Evolutionary conservation across 1,140 invertebrate species (phyloP).

Genomic region (Drosophila mauritiana): DNA sequence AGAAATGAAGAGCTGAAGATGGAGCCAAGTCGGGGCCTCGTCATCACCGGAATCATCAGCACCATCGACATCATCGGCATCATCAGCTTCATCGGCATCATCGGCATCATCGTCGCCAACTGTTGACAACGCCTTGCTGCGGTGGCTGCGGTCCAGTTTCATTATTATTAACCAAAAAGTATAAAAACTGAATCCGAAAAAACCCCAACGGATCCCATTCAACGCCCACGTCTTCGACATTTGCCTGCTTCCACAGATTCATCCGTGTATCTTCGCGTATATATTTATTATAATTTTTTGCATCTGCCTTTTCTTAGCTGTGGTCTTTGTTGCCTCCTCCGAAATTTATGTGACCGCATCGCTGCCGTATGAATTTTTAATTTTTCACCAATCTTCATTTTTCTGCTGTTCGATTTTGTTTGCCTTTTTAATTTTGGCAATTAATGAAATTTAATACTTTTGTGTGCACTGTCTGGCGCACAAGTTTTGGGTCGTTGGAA

Average conservation of each 20-base stretch:
- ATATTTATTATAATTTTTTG: slow-evolving; percentile 53
- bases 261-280: slow-evolving; percentile 30
- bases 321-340: slow-evolving; percentile 27
- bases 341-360: slow-evolving; percentile 79
- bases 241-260: slow-evolving; percentile 49
- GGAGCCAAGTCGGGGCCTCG: slow-evolving; percentile 24
- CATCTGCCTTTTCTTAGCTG: slow-evolving; percentile 18
- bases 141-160: slow-evolving; percentile 73
- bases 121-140: slow-evolving; percentile 68
- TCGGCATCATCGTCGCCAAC: slow-evolving; percentile 46
- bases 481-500: slow-evolving; percentile 5
- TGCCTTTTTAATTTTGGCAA: slow-evolving; percentile 69
- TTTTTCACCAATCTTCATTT: slow-evolving; percentile 52
- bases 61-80: slow-evolving; percentile 1
- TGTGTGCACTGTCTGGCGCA: slow-evolving; percentile 50
- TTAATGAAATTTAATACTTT: slow-evolving; percentile 84
- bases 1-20: slow-evolving; percentile 28
- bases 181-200: slow-evolving; percentile 9
- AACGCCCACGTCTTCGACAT: slow-evolving; percentile 63
- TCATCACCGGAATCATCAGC: slow-evolving; percentile 39
- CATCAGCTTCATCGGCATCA: slow-evolving; percentile 4
- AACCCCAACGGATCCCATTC: slow-evolving; percentile 41
- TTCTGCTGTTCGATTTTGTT: slow-evolving; percentile 17
- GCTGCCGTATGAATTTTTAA: slow-evolving; percentile 82
- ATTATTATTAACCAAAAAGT: slow-evolving; percentile 46